Percentiles rank a stretch among this genome's conserved stretches.
Conservation (phyloP, 2,888 invertebrate species). For the Flabesymbios commensalis region DNA sequence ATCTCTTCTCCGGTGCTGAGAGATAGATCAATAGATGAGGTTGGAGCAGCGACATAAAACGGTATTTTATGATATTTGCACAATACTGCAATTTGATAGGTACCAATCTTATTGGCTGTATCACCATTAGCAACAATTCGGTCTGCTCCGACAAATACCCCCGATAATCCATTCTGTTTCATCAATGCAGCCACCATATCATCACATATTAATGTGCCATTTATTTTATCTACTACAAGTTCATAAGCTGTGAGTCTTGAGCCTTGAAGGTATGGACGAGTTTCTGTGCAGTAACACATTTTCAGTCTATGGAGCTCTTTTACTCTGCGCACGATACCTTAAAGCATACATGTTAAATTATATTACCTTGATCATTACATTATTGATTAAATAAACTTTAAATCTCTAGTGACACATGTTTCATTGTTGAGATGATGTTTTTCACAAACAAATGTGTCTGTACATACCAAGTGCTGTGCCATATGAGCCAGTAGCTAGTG, state of each 20-base stretch:
- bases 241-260: conserved; percentile 93
- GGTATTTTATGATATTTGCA: conserved; percentile 89
- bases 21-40: conserved; percentile 82
- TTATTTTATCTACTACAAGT: conserved; percentile 78
- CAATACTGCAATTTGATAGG: conserved; percentile 76
- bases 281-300: conserved; percentile 94
- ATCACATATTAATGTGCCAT: conserved; percentile 90
- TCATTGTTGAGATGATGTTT: no score
- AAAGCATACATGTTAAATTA: no score
- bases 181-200: conserved; percentile 92
- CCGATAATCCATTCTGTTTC: conserved; percentile 79
- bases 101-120: conserved; percentile 93
- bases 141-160: conserved; percentile 97
- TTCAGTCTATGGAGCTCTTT: conserved; percentile 70
- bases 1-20: conserved; percentile 82
- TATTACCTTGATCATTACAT: no score
- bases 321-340: conserved; percentile 80
- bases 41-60: conserved; percentile 93
- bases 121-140: conserved; percentile 95
- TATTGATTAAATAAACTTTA: conserved; percentile 1
- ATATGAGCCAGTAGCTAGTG: conserved; percentile 94
- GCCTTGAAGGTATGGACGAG: conserved; percentile 93
- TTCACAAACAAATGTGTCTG: no score
- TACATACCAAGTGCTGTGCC: conserved; percentile 96
- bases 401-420: neutral